Evolutionary conservation across 2,113 vertebrate species (phyloP).

Genomic region (Mirza zaza): DNA sequence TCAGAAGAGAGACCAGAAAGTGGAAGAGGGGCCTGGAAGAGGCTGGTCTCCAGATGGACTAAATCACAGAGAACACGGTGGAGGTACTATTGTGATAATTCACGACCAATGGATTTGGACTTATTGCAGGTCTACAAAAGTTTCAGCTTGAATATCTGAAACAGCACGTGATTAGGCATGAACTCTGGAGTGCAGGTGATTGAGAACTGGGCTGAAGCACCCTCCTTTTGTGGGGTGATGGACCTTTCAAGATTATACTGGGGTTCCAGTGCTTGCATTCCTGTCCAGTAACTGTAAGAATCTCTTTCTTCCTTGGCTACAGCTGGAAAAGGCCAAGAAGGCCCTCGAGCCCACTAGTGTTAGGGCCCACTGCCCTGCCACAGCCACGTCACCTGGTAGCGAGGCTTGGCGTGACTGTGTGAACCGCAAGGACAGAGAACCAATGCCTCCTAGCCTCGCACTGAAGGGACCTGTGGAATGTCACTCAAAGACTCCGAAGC

Average conservation of each 20-base stretch:
- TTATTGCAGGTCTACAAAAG: background rate
- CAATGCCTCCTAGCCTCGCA: background rate
- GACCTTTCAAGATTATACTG: background rate
- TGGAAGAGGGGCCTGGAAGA: background rate
- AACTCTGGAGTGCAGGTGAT: background rate
- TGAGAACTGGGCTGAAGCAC: background rate
- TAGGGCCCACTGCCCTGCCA: background rate
- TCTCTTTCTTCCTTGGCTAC: conserved; percentile 1
- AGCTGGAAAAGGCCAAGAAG: background rate
- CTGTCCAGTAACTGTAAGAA: background rate
- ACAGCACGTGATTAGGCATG: background rate
- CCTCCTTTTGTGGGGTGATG: background rate
- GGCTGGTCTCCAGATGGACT: background rate
- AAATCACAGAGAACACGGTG: background rate
- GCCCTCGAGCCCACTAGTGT: background rate
- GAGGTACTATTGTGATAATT: background rate
- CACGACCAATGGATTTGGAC: background rate
- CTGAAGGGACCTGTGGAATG: background rate
- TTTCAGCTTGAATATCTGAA: background rate
- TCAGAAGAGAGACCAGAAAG: background rate
- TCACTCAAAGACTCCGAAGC: conserved; percentile 10
- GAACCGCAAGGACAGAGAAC: background rate
- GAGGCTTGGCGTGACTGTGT: background rate
- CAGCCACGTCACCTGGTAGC: background rate
- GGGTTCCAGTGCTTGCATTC: background rate